These are phyloP conservation scores for Vireo altiloquus DNA, from an alignment of 2,113 vertebrate species.

Conservation along the genomic window DNA sequence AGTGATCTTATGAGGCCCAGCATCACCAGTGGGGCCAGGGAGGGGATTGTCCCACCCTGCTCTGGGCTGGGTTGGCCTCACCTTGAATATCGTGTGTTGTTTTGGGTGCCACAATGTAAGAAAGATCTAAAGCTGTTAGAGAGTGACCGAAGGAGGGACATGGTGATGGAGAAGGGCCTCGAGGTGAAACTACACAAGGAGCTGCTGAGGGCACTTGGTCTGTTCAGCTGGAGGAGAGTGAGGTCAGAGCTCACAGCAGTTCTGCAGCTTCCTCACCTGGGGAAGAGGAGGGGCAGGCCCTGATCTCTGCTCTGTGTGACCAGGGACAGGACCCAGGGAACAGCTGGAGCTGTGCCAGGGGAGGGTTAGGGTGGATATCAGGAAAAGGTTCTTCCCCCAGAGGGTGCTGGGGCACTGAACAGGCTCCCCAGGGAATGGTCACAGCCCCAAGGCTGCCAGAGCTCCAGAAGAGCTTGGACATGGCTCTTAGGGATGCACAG, in stretches of 20 bases:
- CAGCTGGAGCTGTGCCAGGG: neutral
- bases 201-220: neutral
- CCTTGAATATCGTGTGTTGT: no score
- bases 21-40: accelerated
- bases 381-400: neutral
- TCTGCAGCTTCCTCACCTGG: accelerated
- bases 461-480: accelerated
- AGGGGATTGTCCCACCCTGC: neutral
- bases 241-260: neutral
- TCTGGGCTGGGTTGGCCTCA: neutral
- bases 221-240: neutral
- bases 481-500: accelerated
- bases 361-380: neutral
- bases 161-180: neutral
- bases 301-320: neutral
- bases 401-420: neutral
- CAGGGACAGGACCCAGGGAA: neutral
- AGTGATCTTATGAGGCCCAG: neutral
- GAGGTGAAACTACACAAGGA: accelerated
- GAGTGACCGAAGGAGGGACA: neutral
- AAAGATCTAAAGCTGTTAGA: neutral
- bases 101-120: neutral
- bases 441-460: neutral
- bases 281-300: neutral
- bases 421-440: neutral